Base-by-base conservation (phyloP, 2,113 vertebrate species). In the Morone chrysops region DNA sequence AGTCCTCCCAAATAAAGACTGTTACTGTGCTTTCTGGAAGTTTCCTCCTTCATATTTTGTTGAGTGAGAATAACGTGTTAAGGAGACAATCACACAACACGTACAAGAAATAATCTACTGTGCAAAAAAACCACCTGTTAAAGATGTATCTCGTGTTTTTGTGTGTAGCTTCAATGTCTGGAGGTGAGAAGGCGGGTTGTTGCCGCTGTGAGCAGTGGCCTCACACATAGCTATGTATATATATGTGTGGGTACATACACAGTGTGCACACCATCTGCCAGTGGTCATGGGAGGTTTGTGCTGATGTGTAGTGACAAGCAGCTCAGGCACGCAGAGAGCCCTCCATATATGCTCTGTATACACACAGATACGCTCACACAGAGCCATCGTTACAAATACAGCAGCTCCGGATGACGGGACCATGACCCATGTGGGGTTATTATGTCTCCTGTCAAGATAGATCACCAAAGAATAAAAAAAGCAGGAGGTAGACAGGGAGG, bases 261-360 rank as follows among this genome's bases (percentile, higher is more conserved):
- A 67, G 40, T 40, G 48, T 54, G 53, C 17, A 18, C 25, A 17
- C 78, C 57, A 75, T 85, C 63, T 84, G 87, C 80, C 77, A 60
- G 76, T 60, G 68, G 62, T 84, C 79, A 63, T 50, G 6, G 51
- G 54, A 31, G 66, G 61, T 80, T 83, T 78, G 71, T 72, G 57
- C 48, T 86, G 81, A 90, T 88, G 61, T 85, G 65, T 72, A 78
- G 73, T 86, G 84, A 90, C 70, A 90, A 72, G 82, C 65, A 59
- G 40, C 78, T 84, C 57, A 75, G 71, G 76, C 67, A 25, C 12
- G 41, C 76, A 56, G 63, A 38, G 63, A 67, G 13, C 56, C 45
- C 36, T 87, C 80, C 70, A 60, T 31, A 41, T 71, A 84, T 51
- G 54, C 60, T 4, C n/a, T 75, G 66, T 50, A 73, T 38, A 78